Evolutionary conservation across 2,888 invertebrate species (phyloP).

Genomic region (Lasioglossum malachurum): DNA sequence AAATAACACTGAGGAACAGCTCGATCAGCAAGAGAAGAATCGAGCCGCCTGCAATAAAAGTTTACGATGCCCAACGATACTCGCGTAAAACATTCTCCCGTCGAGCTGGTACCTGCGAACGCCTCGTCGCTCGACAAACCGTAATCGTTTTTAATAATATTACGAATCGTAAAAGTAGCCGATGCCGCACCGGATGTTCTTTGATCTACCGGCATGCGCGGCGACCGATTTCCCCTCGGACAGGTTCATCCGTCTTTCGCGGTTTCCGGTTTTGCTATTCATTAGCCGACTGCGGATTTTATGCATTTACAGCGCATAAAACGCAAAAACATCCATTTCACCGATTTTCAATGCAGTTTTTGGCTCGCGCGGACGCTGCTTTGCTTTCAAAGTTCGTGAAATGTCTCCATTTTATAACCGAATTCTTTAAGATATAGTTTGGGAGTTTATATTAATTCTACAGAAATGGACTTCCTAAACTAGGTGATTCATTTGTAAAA

Average conservation of each 20-base stretch:
- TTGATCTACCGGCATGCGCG: constrained; percentile 36
- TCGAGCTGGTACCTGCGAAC: constrained; percentile 43
- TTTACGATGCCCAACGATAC: constrained; percentile 65
- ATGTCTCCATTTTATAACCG: background rate
- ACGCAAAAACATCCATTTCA: background rate
- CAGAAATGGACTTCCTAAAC: background rate
- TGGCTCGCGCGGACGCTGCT: too few relatives aligned
- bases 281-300: background rate
- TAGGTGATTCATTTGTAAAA: background rate
- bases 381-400: too few relatives aligned
- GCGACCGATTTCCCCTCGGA: background rate
- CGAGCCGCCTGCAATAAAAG: constrained; percentile 66
- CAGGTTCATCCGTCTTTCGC: background rate
- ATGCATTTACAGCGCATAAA: background rate
- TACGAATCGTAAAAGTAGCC: constrained; percentile 59
- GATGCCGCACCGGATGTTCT: constrained; percentile 39
- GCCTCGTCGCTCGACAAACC: constrained; percentile 65
- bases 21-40: constrained; percentile 50
- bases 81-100: constrained; percentile 55
- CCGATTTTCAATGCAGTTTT: background rate
- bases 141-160: constrained; percentile 69
- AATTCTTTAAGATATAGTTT: background rate
- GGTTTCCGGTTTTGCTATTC: background rate
- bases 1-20: constrained; percentile 47
- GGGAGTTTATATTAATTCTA: background rate